Conservation (phyloP, 2,888 invertebrate genomes). For the Malthinus seriepunctatus region DNA sequence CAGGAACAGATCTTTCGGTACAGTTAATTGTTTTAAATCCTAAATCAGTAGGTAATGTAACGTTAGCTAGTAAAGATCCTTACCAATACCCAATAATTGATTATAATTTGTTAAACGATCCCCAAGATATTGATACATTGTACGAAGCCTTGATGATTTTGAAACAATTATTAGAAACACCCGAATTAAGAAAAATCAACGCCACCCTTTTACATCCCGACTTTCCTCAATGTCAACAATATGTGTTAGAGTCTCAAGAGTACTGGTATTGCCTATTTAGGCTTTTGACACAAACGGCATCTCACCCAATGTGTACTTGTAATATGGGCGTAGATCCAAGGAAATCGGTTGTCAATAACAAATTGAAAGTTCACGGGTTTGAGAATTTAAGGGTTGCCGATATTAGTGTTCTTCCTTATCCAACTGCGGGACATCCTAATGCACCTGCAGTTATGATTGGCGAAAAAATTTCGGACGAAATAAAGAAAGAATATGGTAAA, state of each 20-base stretch:
- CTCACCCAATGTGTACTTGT: no score
- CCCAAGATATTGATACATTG: slow-evolving; percentile 63
- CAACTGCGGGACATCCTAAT: slow-evolving; percentile 68
- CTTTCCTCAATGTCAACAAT: no score
- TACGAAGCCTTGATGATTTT: slow-evolving; percentile 59
- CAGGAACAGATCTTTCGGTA: background rate
- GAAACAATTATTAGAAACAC: slow-evolving; percentile 46
- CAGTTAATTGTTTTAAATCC: slow-evolving; percentile 30
- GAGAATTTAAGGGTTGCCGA: no score
- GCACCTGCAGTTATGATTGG: slow-evolving; percentile 70
- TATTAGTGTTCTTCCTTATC: no score
- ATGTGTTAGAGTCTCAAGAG: no score
- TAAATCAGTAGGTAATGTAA: slow-evolving; percentile 39
- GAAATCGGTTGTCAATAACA: no score
- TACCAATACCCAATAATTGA: slow-evolving; percentile 42
- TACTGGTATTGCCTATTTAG: no score
- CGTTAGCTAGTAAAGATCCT: slow-evolving; percentile 38
- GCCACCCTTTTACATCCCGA: slow-evolving; percentile 3
- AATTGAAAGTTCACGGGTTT: no score
- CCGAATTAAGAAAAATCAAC: slow-evolving; percentile 9
- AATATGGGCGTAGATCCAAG: no score
- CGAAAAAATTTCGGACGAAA: slow-evolving; percentile 63
- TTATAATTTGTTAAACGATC: slow-evolving; percentile 37
- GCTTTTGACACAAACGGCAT: no score
- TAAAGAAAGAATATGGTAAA: background rate